Evolutionary conservation across 2,113 vertebrate genomes (phyloP), one percentile per base, ranked within the genome.

Genomic region (Neogale vison): DNA sequence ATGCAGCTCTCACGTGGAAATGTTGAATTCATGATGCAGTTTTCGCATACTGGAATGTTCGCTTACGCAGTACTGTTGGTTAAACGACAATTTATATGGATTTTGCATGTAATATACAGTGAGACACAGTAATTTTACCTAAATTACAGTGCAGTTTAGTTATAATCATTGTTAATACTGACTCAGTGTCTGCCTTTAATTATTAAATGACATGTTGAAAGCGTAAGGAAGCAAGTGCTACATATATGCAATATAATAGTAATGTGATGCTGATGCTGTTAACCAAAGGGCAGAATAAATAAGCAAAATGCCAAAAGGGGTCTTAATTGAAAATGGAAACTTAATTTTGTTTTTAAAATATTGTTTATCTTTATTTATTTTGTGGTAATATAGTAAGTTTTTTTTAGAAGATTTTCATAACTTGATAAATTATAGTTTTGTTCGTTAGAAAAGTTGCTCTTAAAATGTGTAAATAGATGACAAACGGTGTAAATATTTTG

Each of bases 331-430:
- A 98, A 98, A 98, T 98, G 97, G 97, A 98, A 99, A 97, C 88
- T 97, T 98, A 98, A 97, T 98, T 98, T 99, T 99, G 98, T 98
- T 98, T 98, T 99, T 97, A 99, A 98, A 98, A 98, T 98, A 98
- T 99, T 98, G 97, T 99, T 99, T 99, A 98, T 98, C 98, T 98
- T 99, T 99, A 99, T 99, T 99, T 99, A 99, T 99, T 99, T 98
- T 99, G 98, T 99, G 98, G 98, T 99, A 98, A 98, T 98, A 99
- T 90, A 97, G 98, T 98, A 98, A 98, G 98, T 98, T 98, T 98
- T 98, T 98, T 99, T 99, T 98, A 93, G 97, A 95, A 98, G 98
- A 98, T 98, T 98, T 99, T 99, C 99, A 98, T 98, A 97, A 98
- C 98, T 99, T 99, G 98, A 98, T 99, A 99, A 99, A 99, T 99